Percentiles rank a stretch among this genome's conserved stretches.
Conservation (phyloP, 2,113 vertebrate species). For the Xenotilapia flavipinnis region DNA sequence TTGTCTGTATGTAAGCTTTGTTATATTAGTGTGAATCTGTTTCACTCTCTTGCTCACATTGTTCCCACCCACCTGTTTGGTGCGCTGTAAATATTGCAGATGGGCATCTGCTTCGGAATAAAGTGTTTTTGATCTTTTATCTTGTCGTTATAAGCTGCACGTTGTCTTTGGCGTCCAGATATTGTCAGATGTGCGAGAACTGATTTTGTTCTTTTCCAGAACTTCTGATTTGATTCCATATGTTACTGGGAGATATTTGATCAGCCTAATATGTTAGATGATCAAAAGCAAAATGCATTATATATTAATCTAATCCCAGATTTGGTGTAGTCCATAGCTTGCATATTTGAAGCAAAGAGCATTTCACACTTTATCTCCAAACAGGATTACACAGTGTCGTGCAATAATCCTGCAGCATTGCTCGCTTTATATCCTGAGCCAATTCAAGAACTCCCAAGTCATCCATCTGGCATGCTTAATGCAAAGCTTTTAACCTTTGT, state of each 20-base stretch:
- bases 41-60: neutral
- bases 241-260: neutral
- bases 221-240: neutral
- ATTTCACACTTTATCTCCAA: constrained; percentile 65
- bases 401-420: constrained; percentile 51
- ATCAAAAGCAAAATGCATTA: constrained; percentile 22
- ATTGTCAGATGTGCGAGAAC: neutral
- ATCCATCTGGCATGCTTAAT: constrained; percentile 34
- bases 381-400: constrained; percentile 63
- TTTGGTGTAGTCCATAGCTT: constrained; percentile 48
- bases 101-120: neutral
- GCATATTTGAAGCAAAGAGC: constrained; percentile 53
- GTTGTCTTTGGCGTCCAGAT: neutral
- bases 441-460: constrained; percentile 34
- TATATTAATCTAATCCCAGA: constrained; percentile 62
- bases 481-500: constrained; percentile 28
- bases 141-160: neutral
- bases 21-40: neutral
- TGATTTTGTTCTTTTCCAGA: neutral
- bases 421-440: constrained; percentile 31
- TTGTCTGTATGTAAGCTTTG: neutral
- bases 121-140: neutral
- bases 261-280: neutral
- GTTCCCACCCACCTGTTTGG: neutral
- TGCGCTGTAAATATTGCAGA: neutral